These are phyloP conservation scores for Coleophora flavipennella DNA, from an alignment of 2,888 invertebrate species.

Conservation along the genomic window DNA sequence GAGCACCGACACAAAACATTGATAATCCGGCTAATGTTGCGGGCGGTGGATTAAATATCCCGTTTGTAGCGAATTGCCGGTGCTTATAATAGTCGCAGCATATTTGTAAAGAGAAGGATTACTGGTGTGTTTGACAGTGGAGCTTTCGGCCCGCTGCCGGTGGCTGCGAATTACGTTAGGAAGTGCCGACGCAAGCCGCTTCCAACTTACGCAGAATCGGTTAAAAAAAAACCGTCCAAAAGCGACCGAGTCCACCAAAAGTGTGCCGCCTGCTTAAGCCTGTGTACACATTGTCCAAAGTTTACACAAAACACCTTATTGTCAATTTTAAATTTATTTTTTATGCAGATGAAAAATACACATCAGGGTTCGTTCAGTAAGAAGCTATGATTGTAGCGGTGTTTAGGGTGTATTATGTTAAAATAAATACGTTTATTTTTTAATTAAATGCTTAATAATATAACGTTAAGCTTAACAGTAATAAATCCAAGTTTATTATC, in stretches of 20 bases:
- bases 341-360: background rate
- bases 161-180: slow-evolving; percentile 16
- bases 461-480: background rate
- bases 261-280: slow-evolving; percentile 22
- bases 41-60: slow-evolving; percentile 48
- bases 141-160: slow-evolving; percentile 25
- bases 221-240: slow-evolving; percentile 29
- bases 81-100: slow-evolving; percentile 37
- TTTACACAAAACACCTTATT: slow-evolving; percentile 9
- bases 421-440: too few species aligned
- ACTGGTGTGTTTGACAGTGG: slow-evolving; percentile 44
- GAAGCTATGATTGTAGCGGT: too few species aligned
- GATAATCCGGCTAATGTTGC: slow-evolving; percentile 59
- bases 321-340: background rate
- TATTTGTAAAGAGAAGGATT: slow-evolving; percentile 57
- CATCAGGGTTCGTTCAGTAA: too few species aligned
- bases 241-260: slow-evolving; percentile 19
- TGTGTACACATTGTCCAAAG: slow-evolving; percentile 7
- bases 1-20: slow-evolving; percentile 52
- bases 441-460: too few species aligned
- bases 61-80: slow-evolving; percentile 57
- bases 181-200: slow-evolving; percentile 27
- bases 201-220: slow-evolving; percentile 47
- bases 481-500: background rate
- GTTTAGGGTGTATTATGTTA: too few species aligned